Evolutionary conservation across 2,113 vertebrate genomes (phyloP).

Genomic region (Carassius auratus): DNA sequence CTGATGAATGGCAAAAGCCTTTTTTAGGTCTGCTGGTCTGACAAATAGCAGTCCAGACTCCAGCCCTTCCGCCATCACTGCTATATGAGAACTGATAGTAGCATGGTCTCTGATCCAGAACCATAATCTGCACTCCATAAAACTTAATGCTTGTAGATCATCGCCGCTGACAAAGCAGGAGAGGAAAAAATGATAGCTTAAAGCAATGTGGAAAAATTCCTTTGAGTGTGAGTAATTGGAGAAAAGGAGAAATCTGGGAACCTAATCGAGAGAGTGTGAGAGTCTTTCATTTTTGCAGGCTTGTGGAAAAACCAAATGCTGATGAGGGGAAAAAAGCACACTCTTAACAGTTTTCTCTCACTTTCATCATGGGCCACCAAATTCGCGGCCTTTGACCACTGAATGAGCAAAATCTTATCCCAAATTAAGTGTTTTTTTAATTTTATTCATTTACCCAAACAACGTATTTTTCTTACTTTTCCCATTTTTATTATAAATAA

Average conservation of each 20-base stretch:
- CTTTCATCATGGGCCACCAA: background rate
- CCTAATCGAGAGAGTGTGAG: slow-evolving; percentile 13
- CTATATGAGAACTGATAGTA: slow-evolving; percentile 53
- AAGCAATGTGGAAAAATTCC: slow-evolving; percentile 62
- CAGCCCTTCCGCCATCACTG: slow-evolving; percentile 44
- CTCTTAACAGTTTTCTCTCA: background rate
- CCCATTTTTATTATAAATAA: background rate
- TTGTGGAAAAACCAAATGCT: slow-evolving; percentile 11
- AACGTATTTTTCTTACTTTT: background rate
- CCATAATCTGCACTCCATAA: slow-evolving; percentile 57
- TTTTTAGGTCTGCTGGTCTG: slow-evolving; percentile 32
- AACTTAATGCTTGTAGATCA: slow-evolving; percentile 63
- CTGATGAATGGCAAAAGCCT: slow-evolving; percentile 1
- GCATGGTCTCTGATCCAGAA: slow-evolving; percentile 48
- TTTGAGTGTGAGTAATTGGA: slow-evolving; percentile 59
- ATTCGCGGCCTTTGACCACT: background rate
- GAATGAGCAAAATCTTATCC: background rate
- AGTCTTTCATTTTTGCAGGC: background rate
- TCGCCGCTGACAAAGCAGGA: slow-evolving; percentile 41
- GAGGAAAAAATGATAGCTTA: slow-evolving; percentile 48
- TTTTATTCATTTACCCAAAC: no score
- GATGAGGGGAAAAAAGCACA: background rate
- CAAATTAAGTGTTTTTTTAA: no score
- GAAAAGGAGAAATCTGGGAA: slow-evolving; percentile 28
- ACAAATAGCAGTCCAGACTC: slow-evolving; percentile 33